These are phyloP conservation scores for Mechanitis messenoides DNA, from an alignment of 2,888 invertebrate genomes.

Conservation along the genomic window DNA sequence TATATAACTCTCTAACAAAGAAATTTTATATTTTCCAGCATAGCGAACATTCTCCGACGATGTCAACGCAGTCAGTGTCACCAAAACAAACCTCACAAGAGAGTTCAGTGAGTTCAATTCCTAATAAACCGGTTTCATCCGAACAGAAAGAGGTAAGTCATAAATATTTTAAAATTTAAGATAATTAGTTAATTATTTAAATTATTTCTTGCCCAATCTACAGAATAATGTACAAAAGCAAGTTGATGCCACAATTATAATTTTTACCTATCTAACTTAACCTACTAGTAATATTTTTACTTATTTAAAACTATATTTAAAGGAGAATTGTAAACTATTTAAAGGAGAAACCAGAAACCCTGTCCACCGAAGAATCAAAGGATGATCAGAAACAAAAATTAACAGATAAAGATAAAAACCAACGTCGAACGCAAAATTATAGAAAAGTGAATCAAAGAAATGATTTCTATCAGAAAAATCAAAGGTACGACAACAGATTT, in stretches of 20 bases:
- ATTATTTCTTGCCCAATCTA: too few species aligned
- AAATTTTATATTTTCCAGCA: constrained; percentile 21
- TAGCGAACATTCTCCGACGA: constrained; percentile 34
- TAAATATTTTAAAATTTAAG: background rate
- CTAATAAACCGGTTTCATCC: constrained; percentile 13
- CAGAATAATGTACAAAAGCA: too few species aligned
- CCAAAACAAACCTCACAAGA: constrained; percentile 31
- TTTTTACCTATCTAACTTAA: too few species aligned
- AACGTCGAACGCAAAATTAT: constrained; percentile 59
- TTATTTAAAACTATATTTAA: background rate
- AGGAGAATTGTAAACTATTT: constrained; percentile 4
- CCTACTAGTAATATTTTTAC: too few species aligned
- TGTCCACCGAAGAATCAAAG: constrained; percentile 24
- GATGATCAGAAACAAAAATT: constrained; percentile 43
- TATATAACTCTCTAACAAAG: too few species aligned
- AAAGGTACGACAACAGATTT: constrained; percentile 64
- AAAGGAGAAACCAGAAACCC: constrained; percentile 53
- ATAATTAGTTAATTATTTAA: background rate
- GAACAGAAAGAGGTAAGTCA: constrained; percentile 27
- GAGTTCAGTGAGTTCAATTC: constrained; percentile 11
- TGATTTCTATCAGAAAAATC: constrained; percentile 63
- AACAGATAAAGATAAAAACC: constrained; percentile 52
- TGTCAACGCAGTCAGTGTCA: constrained; percentile 24
- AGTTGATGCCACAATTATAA: too few species aligned
- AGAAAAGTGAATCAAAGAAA: constrained; percentile 51